Evolutionary conservation across 2,113 vertebrate genomes (phyloP).

Genomic region (Erythrolamprus reginae): DNA sequence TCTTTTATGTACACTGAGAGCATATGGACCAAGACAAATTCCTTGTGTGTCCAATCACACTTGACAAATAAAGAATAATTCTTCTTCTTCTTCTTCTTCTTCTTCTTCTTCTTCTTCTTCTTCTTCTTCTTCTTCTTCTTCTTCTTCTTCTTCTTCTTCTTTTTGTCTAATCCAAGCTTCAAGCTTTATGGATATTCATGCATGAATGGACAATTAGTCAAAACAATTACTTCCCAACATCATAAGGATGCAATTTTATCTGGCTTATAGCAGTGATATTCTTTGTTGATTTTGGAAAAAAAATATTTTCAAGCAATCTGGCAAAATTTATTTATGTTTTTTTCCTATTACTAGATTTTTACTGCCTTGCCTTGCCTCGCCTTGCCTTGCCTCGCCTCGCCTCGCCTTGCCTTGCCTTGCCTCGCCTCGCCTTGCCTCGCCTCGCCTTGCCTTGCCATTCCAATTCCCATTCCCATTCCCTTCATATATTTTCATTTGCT

Average conservation of each 20-base stretch:
- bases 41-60: too few relatives aligned
- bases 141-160: too few relatives aligned
- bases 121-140: too few relatives aligned
- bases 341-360: neutral
- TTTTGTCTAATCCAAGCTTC: neutral
- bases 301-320: neutral
- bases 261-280: neutral
- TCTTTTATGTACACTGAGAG: too few relatives aligned
- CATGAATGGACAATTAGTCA: neutral
- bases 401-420: neutral
- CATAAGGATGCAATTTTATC: neutral
- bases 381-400: neutral
- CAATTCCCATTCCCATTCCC: too few relatives aligned
- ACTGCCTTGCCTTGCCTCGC: neutral
- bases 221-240: neutral
- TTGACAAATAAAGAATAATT: too few relatives aligned
- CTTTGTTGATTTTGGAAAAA: neutral
- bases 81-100: too few relatives aligned
- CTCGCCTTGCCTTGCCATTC: neutral
- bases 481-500: neutral
- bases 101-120: too few relatives aligned
- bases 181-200: neutral
- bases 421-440: neutral
- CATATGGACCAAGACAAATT: too few relatives aligned
- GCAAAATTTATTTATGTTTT: neutral